Evolutionary conservation across 2,888 invertebrate species (phyloP), one percentile per base, ranked within the genome.

Genomic region (Limulus polyphemus): DNA sequence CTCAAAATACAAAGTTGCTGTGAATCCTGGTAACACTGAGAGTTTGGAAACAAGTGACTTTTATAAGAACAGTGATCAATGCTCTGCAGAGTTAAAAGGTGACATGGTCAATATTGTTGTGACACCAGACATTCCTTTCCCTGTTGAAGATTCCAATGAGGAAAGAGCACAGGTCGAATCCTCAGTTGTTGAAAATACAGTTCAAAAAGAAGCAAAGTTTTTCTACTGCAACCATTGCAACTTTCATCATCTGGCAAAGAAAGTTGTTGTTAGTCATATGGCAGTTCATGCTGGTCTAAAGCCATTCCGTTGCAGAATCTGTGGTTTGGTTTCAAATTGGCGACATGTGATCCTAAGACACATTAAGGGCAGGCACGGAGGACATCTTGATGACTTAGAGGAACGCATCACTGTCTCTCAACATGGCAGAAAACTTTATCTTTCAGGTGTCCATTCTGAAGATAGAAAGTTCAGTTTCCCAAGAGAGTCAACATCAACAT

Each of bases 281-380:
- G 62, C 63, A 12, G 54, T 63, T 56, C 70, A 70, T 59, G 65
- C 68, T 13, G 69, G 67, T 12, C 61, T 65, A 16, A 68, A 65
- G 14, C 69, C 69, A 4, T 70, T 66, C 61, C 61, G 63, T 11
- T 70, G 70, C 52, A 59, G 72, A 9, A 63, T 73, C 10, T 79
- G 78, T 70, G 73, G 73, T 11, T 72, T 75, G 58, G 70, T 73
- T 47, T 75, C 76, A 47, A 76, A 76, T 62, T 77, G 76, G 70
- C 71, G 74, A 59, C 73, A 75, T 64, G 75, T 75, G 7, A 72
- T 77, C 14, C 72, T 74, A 51, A 70, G 75, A 5, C 77, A 77
- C 59, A 65, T 69, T 17, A 67, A 65, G 49, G 60, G 64, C 57
- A 65, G 64, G 60, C 75, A 72, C 55, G 68, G 65, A 48, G 64